Evolutionary conservation across 2,113 vertebrate species (phyloP).

Genomic region (Serinus canaria): DNA sequence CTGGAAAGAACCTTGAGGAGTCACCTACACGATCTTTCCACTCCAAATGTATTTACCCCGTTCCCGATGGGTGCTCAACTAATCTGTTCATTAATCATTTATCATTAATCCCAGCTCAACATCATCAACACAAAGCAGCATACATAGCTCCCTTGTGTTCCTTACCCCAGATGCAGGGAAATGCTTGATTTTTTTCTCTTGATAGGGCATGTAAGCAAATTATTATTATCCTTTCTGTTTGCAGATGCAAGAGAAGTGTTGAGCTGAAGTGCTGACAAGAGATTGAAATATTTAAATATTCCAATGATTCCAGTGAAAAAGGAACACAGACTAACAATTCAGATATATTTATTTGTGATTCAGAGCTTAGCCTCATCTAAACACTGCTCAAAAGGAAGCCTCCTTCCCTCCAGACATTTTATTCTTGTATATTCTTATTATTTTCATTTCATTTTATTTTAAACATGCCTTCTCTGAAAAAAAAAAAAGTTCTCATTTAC

Average conservation of each 20-base stretch:
- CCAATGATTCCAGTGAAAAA: neutral
- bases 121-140: slow-evolving; percentile 18
- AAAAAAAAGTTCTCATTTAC: neutral
- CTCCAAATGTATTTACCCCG: neutral
- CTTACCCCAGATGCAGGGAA: slow-evolving; percentile 5
- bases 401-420: neutral
- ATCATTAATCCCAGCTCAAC: slow-evolving; percentile 5
- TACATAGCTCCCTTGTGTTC: neutral
- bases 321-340: neutral
- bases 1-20: slow-evolving; percentile 8
- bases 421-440: neutral
- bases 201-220: slow-evolving; percentile 33
- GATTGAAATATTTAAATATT: slow-evolving; percentile 40
- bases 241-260: slow-evolving; percentile 39
- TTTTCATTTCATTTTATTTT: neutral
- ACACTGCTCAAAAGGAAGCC: neutral
- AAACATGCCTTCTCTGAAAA: neutral
- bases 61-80: neutral
- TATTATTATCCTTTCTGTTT: slow-evolving; percentile 45
- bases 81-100: slow-evolving; percentile 45
- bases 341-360: neutral
- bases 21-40: neutral
- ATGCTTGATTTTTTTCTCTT: slow-evolving; percentile 20
- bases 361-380: neutral
- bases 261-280: slow-evolving; percentile 26